Percentiles rank a stretch among this genome's conserved stretches.
Conservation (phyloP, 1,140 invertebrate genomes). For the Ceratina japonica region DNA sequence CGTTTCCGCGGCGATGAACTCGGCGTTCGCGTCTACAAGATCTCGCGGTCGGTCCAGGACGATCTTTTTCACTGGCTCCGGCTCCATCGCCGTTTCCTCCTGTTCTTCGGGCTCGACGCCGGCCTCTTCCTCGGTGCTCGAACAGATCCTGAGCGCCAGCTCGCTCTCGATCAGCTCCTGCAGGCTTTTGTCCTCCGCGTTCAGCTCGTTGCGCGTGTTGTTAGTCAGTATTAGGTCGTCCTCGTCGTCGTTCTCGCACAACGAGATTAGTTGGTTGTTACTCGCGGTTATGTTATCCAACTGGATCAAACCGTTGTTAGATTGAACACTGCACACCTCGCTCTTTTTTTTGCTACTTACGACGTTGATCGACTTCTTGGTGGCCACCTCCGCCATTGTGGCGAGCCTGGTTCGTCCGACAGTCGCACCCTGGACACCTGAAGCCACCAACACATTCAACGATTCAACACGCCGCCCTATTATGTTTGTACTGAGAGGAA, state of each 20-base stretch:
- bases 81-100: conserved; percentile 26
- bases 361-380: conserved; percentile 77
- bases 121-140: conserved; percentile 47
- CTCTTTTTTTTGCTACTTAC: conserved; percentile 77
- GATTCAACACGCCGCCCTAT: no score
- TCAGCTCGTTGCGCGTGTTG: conserved; percentile 71
- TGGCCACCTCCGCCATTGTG: conserved; percentile 77
- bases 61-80: conserved; percentile 67
- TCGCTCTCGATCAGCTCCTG: conserved; percentile 77
- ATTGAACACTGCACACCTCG: conserved; percentile 77
- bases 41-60: conserved; percentile 62
- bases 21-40: conserved; percentile 61
- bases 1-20: conserved; percentile 72
- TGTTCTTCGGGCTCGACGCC: conserved; percentile 45
- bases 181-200: conserved; percentile 74
- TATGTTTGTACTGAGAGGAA: no score
- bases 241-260: conserved; percentile 74
- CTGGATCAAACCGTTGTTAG: conserved; percentile 79
- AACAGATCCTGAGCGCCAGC: conserved; percentile 74
- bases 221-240: conserved; percentile 68
- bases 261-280: conserved; percentile 75
- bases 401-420: conserved; percentile 35
- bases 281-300: conserved; percentile 75
- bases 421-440: conserved; percentile 54
- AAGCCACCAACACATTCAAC: background rate